Base-by-base conservation (phyloP, 2,797 vertebrate genomes). In the Clarias platycephalus region DNA sequence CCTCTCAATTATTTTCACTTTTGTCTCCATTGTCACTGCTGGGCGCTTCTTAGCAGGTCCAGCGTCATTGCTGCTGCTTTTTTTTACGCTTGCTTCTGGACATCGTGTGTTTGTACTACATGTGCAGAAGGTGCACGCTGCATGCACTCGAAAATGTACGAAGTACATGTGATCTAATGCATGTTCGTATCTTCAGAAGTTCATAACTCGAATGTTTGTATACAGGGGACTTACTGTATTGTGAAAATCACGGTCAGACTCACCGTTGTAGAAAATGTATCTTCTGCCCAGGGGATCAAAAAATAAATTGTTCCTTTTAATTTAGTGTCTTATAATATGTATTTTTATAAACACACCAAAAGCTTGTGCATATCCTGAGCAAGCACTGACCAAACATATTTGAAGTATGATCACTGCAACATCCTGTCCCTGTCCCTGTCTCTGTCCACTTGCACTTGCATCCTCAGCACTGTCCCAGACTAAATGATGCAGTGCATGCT, bases 401-500 rank as follows among this genome's bases (percentile, higher is more conserved):
- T 78, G 13, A 18, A 49, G 62, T 80, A 18, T 53, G 26, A 67
- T 13, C 40, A 55, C 62, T 53, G 18, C 53, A 58, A 66, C 55
- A 40, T 70, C 49, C 66, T 60, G 80, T 81, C 80, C 34, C n/a
- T 9, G 49, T 57, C 28, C 72, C 53, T 31, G 53, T 15, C 40
- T 24, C 53, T 31, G 31, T 53, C 53, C 24, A 9, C 58, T 40
- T 40, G 34, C 58, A 63, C 58, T 37, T 70, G 64, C 5, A 15
- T 64, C 40, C 74, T 60, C 74, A 37, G 67, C 58, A 37, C 55
- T 16, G n/a, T 53, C 58, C 62, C 34, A 62, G 28, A 72, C 85
- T 63, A 57, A 86, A 76, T 85, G 72, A 85, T 84, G 67, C 58
- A 80, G 81, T 90, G 88, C 92, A 91, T 91, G 90, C 90, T 88